Evolutionary conservation across 2,113 vertebrate genomes (phyloP).

Genomic region (Chloroceryle aenea): DNA sequence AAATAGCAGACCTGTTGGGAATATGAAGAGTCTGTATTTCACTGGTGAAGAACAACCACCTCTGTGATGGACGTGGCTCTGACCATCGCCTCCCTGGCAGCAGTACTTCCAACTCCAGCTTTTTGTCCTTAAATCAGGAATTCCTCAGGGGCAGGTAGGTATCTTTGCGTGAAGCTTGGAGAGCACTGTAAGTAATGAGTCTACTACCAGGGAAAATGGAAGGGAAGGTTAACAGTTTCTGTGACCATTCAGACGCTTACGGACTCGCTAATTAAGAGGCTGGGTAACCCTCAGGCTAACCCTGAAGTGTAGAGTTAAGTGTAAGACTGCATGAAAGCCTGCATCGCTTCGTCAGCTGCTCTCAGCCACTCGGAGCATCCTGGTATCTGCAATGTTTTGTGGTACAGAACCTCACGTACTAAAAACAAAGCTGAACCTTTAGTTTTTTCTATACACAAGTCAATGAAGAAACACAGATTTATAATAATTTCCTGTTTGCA

Average conservation of each 20-base stretch:
- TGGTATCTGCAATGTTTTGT: background rate
- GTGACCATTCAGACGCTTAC: background rate
- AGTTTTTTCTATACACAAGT: background rate
- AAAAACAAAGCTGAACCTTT: background rate
- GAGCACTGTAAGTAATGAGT: background rate
- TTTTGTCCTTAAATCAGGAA: background rate
- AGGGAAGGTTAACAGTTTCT: background rate
- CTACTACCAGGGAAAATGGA: background rate
- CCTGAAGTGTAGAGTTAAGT: background rate
- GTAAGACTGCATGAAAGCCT: background rate
- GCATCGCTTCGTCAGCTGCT: background rate
- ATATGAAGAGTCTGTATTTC: background rate
- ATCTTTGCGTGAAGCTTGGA: background rate
- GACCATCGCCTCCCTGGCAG: background rate
- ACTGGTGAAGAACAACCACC: rapidly evolving
- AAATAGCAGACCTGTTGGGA: background rate
- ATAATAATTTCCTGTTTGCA: background rate
- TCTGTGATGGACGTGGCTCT: background rate
- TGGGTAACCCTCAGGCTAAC: background rate
- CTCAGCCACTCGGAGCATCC: background rate
- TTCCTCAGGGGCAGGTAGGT: background rate
- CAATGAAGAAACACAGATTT: background rate
- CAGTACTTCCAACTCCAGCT: background rate
- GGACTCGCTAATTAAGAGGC: background rate
- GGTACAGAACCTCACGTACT: background rate